phyloP scores from a whole-genome alignment of 2,797 vertebrate genomes.

The Potorous gilbertii region DNA sequence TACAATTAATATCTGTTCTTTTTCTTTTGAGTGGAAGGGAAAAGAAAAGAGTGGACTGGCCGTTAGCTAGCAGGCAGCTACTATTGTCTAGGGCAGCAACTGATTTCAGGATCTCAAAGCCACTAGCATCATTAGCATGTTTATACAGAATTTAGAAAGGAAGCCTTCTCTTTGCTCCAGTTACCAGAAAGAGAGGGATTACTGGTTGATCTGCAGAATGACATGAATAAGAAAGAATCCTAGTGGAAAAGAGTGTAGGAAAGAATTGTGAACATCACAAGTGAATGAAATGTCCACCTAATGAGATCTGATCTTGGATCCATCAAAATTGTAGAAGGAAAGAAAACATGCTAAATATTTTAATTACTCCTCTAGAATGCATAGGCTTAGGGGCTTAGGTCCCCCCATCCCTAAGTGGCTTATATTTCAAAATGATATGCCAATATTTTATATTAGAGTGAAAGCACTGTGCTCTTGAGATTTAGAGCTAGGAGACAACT shows the following conservation, averaged over 20 bases:
- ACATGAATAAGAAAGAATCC: neutral
- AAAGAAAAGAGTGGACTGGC: neutral
- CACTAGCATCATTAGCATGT: neutral
- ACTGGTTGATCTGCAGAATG: neutral
- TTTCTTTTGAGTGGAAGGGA: neutral
- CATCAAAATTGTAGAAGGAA: neutral
- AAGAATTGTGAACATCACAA: neutral
- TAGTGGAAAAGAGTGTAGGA: neutral
- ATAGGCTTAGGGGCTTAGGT: neutral
- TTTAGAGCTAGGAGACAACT: neutral
- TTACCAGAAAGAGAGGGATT: neutral
- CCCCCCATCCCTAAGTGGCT: neutral
- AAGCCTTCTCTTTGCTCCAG: neutral
- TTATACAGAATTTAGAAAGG: neutral
- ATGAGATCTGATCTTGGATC: neutral
- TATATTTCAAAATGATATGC: neutral
- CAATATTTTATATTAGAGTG: neutral
- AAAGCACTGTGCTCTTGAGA: neutral
- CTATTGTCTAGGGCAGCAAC: neutral
- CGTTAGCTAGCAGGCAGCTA: neutral
- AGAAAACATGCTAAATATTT: neutral
- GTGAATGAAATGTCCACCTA: neutral
- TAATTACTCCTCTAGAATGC: neutral
- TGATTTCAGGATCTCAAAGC: neutral
- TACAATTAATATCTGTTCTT: neutral